These are phyloP conservation scores for Rhodinocichla rosea DNA, from an alignment of 2,113 vertebrate genomes.

Conservation along the genomic window DNA sequence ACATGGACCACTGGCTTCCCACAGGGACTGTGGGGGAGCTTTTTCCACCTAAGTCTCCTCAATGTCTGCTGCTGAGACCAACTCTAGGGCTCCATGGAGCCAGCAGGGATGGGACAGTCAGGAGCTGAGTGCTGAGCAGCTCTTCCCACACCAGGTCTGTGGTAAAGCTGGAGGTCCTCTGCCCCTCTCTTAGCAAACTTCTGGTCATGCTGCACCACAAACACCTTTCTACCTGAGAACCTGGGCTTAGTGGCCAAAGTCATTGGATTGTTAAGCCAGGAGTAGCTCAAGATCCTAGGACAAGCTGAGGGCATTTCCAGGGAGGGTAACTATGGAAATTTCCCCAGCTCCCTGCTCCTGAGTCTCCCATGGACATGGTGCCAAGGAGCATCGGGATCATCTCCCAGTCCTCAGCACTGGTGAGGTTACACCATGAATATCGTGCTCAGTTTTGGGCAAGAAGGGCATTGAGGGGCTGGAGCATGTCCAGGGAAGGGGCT, in stretches of 20 bases:
- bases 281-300: background rate
- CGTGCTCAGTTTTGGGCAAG: background rate
- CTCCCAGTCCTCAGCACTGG: background rate
- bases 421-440: background rate
- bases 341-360: background rate
- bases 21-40: background rate
- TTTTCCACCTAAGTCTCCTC: background rate
- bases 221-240: background rate
- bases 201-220: background rate
- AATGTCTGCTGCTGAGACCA: background rate
- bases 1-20: background rate
- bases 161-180: background rate
- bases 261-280: background rate
- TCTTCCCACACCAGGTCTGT: background rate
- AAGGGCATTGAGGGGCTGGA: background rate
- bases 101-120: background rate
- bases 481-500: accelerated
- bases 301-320: background rate
- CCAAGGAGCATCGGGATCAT: background rate
- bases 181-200: background rate
- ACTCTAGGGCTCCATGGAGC: background rate
- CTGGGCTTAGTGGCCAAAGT: background rate
- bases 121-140: background rate
- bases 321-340: background rate
- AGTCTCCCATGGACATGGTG: background rate